Evolutionary conservation across 2,113 vertebrate species (phyloP).

Genomic region (Micronisus gabar): DNA sequence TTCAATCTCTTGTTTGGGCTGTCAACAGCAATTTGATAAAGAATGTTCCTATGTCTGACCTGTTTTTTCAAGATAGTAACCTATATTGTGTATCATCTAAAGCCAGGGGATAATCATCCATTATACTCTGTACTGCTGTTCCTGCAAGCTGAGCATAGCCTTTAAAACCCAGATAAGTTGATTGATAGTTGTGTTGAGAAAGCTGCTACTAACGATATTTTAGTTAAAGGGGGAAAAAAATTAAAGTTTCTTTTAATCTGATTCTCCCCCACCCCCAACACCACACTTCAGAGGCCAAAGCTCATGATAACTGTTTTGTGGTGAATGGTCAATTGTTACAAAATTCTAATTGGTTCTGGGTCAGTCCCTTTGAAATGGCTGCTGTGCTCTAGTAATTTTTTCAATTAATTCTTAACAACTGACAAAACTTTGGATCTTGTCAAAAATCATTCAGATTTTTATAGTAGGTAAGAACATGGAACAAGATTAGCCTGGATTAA

Average conservation of each 20-base stretch:
- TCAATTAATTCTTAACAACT: conserved; percentile 86
- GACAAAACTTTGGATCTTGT: conserved; percentile 83
- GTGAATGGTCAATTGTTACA: conserved; percentile 83
- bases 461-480: conserved; percentile 49
- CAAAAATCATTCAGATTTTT: conserved; percentile 75
- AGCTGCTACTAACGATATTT: conserved; percentile 58
- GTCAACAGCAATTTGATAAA: conserved; percentile 82
- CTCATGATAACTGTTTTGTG: conserved; percentile 72
- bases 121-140: conserved; percentile 22
- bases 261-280: conserved; percentile 60
- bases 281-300: conserved; percentile 75
- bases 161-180: conserved; percentile 59
- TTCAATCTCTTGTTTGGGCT: conserved; percentile 77
- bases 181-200: conserved; percentile 48
- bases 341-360: conserved; percentile 87
- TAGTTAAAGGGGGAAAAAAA: conserved; percentile 29
- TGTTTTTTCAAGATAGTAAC: conserved; percentile 78
- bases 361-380: conserved; percentile 78
- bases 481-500: conserved; percentile 38
- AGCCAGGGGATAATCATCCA: conserved; percentile 52
- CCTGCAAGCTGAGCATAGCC: conserved; percentile 49
- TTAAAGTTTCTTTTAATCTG: conserved; percentile 70
- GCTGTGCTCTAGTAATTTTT: conserved; percentile 80
- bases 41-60: conserved; percentile 74
- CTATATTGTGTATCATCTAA: conserved; percentile 70